A percentile compares a stretch with the other conserved stretches of the same genome.
phyloP scores from a whole-genome alignment of 1,140 invertebrate species.

The Ceratosolen solmsi region DNA sequence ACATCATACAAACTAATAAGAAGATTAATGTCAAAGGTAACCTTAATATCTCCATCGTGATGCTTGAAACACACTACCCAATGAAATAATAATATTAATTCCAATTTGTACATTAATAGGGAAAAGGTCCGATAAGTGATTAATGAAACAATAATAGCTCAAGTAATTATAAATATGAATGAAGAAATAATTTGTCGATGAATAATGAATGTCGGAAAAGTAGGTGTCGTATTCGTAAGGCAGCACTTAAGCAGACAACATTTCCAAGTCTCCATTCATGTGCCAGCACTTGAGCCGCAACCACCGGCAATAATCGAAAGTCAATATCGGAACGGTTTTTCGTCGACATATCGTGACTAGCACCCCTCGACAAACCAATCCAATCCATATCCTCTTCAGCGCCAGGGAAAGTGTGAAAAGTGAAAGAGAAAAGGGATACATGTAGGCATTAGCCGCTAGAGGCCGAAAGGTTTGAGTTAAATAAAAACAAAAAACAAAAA shows the following conservation, averaged over 20 bases:
- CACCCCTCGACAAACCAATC: neutral
- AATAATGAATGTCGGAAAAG: neutral
- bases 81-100: too few species aligned
- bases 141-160: too few species aligned
- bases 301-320: conserved; percentile 46
- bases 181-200: neutral
- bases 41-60: too few species aligned
- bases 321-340: conserved; percentile 43
- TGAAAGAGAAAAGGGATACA: conserved; percentile 28
- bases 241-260: conserved; percentile 21
- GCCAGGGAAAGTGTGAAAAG: conserved; percentile 29
- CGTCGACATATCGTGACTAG: neutral
- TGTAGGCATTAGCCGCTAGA: conserved; percentile 1
- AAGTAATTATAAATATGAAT: too few species aligned
- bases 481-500: neutral
- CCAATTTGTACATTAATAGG: too few species aligned
- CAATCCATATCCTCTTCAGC: conserved; percentile 18
- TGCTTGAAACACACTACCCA: too few species aligned
- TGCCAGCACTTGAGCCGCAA: neutral
- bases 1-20: too few species aligned
- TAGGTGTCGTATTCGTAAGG: neutral
- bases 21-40: too few species aligned
- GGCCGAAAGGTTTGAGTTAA: neutral
- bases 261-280: conserved; percentile 17
- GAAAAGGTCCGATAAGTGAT: too few species aligned